Base-by-base conservation (phyloP, 2,888 invertebrate species). In the Venustoraphidia nigricollis region DNA sequence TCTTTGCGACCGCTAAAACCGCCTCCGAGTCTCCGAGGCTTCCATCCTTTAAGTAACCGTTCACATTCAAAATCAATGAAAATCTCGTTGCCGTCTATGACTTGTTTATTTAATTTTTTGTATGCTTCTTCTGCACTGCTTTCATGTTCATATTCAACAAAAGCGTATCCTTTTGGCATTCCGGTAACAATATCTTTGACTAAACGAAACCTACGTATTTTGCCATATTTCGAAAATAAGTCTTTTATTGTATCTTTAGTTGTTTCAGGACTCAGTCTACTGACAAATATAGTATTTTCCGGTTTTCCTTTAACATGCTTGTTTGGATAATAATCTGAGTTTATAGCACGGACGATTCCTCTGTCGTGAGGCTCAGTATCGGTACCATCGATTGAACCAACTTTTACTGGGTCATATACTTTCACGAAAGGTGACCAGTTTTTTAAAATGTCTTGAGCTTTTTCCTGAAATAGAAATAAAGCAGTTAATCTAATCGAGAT, bases 381-480 rank as follows among this genome's bases (percentile, higher is more conserved):
- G 1, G 88, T 90, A 58, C 89, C 84, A 68, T 92, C 91, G 44
- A 91, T 90, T 49, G 90, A 90, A 8, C 88, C 91, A 50, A 83
- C 80, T 68, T 81, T 81, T 46, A 91, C 69, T 0, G 90, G 88
- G 64, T 90, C 79, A 59, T 91, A 91, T 10, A 63, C 62, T 57
- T 73, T 76, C 6, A 76, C 71, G 56, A 69, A 72, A 44, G 72
- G 69, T 34, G 69, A 69, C 77, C 77, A 77, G 48, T 62, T 61
- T 53, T 65, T 54, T 37, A 46, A 11, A 4, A 27, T 14, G 9
- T 14, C 10, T 39, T 39, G 40, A 39, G 10, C 2, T 39, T 39
- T 39, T 39, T 14, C 17, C 9, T 11, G 17, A 39, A 39, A 39
- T 39, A 39, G 9, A 9, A 9, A 10, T 39, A 9, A 10, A 13